These are phyloP conservation scores for Zygothrica quintamaculata DNA, from an alignment of 2,888 invertebrate species.

Conservation along the genomic window DNA sequence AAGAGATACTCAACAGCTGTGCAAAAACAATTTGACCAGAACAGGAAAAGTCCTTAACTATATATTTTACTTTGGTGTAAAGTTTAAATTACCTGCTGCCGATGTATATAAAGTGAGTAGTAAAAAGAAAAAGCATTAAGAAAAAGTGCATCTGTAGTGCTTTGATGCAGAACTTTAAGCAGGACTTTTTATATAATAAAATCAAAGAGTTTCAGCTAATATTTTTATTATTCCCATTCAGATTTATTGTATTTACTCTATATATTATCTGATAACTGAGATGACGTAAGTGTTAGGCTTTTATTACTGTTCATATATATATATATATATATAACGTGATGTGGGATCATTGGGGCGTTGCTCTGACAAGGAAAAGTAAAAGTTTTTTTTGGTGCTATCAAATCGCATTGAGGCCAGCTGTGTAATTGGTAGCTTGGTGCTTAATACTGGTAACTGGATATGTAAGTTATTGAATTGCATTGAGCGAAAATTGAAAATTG, in stretches of 20 bases:
- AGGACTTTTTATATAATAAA: too few species aligned
- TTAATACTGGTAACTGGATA: slow-evolving; percentile 49
- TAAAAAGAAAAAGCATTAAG: too few species aligned
- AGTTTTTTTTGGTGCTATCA: slow-evolving; percentile 19
- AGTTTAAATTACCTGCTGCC: too few species aligned
- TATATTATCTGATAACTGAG: slow-evolving; percentile 7
- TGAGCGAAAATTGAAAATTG: slow-evolving; percentile 28
- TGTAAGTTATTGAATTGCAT: slow-evolving; percentile 50
- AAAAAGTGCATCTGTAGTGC: too few species aligned
- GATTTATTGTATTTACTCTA: neutral
- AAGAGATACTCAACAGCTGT: slow-evolving; percentile 43
- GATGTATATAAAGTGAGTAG: too few species aligned
- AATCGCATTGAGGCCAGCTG: neutral
- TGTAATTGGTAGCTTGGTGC: slow-evolving; percentile 8
- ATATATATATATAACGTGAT: neutral
- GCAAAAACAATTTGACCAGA: slow-evolving; percentile 3
- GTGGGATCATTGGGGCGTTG: slow-evolving; percentile 14
- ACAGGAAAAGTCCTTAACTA: too few species aligned
- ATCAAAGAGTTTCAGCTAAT: too few species aligned
- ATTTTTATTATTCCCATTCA: too few species aligned
- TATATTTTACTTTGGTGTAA: too few species aligned
- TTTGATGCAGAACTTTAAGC: too few species aligned
- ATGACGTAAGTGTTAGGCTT: slow-evolving; percentile 23
- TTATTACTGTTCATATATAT: slow-evolving; percentile 4
- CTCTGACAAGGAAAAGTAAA: slow-evolving; percentile 23